phyloP scores from a whole-genome alignment of 2,113 vertebrate genomes.

The Micronisus gabar region DNA sequence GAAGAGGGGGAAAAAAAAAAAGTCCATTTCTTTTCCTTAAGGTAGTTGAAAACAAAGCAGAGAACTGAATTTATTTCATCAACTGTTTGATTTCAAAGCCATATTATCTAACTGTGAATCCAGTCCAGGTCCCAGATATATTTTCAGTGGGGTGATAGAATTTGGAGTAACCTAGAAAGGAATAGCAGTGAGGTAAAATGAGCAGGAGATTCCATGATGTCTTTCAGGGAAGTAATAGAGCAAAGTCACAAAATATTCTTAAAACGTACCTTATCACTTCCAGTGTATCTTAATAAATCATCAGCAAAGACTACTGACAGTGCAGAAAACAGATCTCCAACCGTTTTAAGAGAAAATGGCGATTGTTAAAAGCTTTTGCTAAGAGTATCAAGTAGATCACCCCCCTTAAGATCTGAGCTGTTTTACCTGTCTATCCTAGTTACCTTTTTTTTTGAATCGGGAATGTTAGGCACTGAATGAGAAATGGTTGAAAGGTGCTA shows the following conservation, averaged over 20 bases:
- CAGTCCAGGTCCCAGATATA: neutral
- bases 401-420: neutral
- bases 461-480: neutral
- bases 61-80: neutral
- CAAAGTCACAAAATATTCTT: neutral
- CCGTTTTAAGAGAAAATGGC: neutral
- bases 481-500: neutral
- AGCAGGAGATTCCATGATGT: neutral
- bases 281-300: neutral
- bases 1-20: neutral
- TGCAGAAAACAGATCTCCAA: neutral
- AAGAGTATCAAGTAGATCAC: neutral
- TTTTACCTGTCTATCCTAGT: neutral
- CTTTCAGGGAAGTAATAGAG: neutral
- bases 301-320: neutral
- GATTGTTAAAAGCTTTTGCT: neutral
- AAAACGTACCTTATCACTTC: neutral
- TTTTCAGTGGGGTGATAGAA: neutral
- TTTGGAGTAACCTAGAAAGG: neutral
- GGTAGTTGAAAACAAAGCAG: neutral
- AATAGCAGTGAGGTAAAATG: neutral
- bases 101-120: neutral
- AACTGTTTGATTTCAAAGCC: neutral
- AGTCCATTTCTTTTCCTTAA: neutral
- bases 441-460: neutral